Evolutionary conservation across 2,797 vertebrate species (phyloP), one percentile per base, ranked within the genome.

Genomic region (Ara ararauna): DNA sequence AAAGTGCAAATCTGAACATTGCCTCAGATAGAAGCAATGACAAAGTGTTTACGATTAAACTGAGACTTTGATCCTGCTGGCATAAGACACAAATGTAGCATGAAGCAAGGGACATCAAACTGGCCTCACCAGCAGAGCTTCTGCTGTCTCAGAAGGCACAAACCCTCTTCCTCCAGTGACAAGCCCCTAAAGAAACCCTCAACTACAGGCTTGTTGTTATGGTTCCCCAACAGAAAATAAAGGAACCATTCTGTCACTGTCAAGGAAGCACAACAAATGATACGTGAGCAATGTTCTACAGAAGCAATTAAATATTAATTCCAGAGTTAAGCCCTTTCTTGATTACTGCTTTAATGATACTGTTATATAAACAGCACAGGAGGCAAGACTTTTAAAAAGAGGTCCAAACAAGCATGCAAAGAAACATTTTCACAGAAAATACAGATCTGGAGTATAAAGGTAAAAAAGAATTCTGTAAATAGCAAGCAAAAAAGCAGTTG

Each of bases 251-350:
- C 75, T 47, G 38, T 80, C 50, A 24, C 50, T 68, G 53, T 89
- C 65, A 93, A 85, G 88, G 64, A 70, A 91, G 84, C 19, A 30
- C 66, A 93, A 60, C 85, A 83, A 92, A 76, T 34, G 90, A 94
- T 68, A 96, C 0, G 0, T 80, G 83, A 96, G 81, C 62, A 83
- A 82, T 56, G 62, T 78, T 93, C 94, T 94, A 85, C 64, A 87
- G 83, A 85, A 88, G 34, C 51, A 96, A 94, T 97, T 95, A 96
- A 96, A 94, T 89, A 95, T 96, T 97, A 82, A 97, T 96, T 71
- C 53, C 50, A 78, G 83, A 93, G 71, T 90, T 95, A 87, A 95
- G 81, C 79, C 78, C 45, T 90, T 93, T 94, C 96, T 97, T 96
- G 93, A 96, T 94, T 90, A 95, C 77, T 89, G 90, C 71, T 93